Percentiles rank a stretch among this genome's conserved stretches.
These are phyloP conservation scores for Dendroctonus ponderosae DNA, from an alignment of 1,140 invertebrate species.

Conservation along the genomic window DNA sequence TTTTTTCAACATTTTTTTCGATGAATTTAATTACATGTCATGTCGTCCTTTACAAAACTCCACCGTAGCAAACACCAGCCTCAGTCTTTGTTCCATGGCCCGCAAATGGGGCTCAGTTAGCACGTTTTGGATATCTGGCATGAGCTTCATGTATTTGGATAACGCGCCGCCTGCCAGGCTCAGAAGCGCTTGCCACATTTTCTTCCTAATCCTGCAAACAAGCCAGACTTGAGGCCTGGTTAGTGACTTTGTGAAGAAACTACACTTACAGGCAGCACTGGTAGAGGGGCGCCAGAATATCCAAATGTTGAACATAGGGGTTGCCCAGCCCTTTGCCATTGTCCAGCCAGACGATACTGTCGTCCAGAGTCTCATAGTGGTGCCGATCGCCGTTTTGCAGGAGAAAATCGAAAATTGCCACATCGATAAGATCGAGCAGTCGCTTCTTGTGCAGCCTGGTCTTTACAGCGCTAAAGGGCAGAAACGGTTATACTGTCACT, in stretches of 20 bases:
- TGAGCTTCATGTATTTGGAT: constrained; percentile 55
- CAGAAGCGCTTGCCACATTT: constrained; percentile 69
- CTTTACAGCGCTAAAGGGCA: constrained; percentile 54
- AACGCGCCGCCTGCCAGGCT: constrained; percentile 66
- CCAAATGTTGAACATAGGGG: constrained; percentile 76
- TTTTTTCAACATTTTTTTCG: too few relatives aligned
- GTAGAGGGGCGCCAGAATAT: constrained; percentile 85
- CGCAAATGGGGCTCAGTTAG: constrained; percentile 71
- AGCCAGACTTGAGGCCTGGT: background rate
- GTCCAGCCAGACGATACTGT: constrained; percentile 79
- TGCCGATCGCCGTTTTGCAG: constrained; percentile 94
- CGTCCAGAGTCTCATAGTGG: constrained; percentile 81
- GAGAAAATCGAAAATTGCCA: constrained; percentile 88
- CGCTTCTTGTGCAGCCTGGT: constrained; percentile 58
- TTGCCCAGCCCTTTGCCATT: constrained; percentile 94
- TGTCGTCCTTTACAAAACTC: constrained; percentile 61
- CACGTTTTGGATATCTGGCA: constrained; percentile 61
- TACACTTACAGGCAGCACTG: constrained; percentile 84
- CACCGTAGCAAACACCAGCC: constrained; percentile 70
- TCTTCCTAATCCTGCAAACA: constrained; percentile 60
- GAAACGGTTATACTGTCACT: constrained; percentile 12
- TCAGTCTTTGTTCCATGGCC: constrained; percentile 77
- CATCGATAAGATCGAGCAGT: constrained; percentile 83
- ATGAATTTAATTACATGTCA: too few relatives aligned
- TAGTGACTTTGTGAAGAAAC: background rate